These are phyloP conservation scores for Luperina testacea DNA, from an alignment of 2,888 invertebrate species.

Conservation along the genomic window DNA sequence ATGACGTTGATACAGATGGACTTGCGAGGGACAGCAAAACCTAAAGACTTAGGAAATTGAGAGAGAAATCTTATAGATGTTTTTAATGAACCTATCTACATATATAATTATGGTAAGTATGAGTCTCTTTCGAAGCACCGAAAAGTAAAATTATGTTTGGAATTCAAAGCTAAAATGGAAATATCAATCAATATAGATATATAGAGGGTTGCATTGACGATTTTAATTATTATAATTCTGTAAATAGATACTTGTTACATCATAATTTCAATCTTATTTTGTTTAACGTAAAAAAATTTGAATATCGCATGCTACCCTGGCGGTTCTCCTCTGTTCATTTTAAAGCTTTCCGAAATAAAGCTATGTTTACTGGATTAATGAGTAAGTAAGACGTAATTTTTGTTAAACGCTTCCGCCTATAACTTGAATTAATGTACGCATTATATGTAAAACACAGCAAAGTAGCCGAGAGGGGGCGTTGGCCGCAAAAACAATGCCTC, in stretches of 20 bases:
- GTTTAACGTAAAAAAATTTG: not conserved
- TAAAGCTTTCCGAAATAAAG: not conserved
- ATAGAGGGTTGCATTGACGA: not conserved
- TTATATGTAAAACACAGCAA: conserved; percentile 79
- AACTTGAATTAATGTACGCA: conserved; percentile 66
- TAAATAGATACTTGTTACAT: not conserved
- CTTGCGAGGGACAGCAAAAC: not conserved
- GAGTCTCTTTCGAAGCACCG: not conserved
- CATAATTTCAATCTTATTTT: too few relatives aligned
- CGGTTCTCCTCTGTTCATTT: too few relatives aligned
- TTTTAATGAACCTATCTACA: not conserved
- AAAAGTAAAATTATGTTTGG: not conserved
- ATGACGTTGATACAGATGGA: too few relatives aligned
- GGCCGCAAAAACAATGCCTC: conserved; percentile 86
- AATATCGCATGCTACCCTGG: not conserved
- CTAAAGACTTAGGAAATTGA: not conserved
- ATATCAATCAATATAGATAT: not conserved
- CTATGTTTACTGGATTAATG: not conserved
- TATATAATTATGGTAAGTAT: not conserved
- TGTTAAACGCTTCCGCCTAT: conserved; percentile 62
- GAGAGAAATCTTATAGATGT: not conserved
- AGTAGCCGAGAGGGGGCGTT: conserved; percentile 81
- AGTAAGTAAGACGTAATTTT: not conserved
- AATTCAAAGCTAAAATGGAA: not conserved
- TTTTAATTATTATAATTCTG: not conserved